Evolutionary conservation across 2,888 invertebrate genomes (phyloP), one percentile per base, ranked within the genome.

Genomic region (Drosophila melanosoma): DNA sequence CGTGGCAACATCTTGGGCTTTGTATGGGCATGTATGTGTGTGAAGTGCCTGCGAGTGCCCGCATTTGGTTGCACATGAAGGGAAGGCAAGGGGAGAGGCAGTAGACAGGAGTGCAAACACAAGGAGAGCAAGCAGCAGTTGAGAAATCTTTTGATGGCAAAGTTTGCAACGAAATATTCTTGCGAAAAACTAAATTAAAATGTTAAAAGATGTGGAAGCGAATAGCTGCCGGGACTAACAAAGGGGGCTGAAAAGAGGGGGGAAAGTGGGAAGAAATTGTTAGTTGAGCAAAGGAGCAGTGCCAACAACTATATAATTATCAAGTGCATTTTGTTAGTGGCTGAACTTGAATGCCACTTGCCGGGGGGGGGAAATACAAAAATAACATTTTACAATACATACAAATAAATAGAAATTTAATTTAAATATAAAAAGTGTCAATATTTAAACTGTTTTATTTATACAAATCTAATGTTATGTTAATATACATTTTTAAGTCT

Each of bases 141-240:
- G 40, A 56, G 62, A 38, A 38, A n/a, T 29, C 76, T 60, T 83
- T 87, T 89, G 80, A 84, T 74, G 68, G 61, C 62, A 89, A 85
- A 89, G 74, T 85, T 85, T 87, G 83, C 78, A 69, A 68, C 72
- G 69, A 75, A 82, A 87, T 83, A 88, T 84, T 80, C 85, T 84
- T 82, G 82, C 67, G 76, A 84, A 85, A 85, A 85, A 85, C 84
- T 85, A 89, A 89, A 89, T 85, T 85, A 85, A 82, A 85, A 87
- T 89, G 77, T 84, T 74, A 74, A 83, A 83, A 74, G 72, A 82
- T 52, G 58, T 59, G 57, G 33, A 56, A 48, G 33, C 35, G 61
- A 66, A 38, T 36, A 40, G 40, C n/a, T n/a, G 63, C 62, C 20
- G 42, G 10, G 10, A 56, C 2, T n/a, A 17, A 26, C 7, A 20